Evolutionary conservation across 37 sponge, comb jelly and placozoan species (phyloP), one percentile per base, ranked within the genome.

Genomic region (Agelas oroides): DNA sequence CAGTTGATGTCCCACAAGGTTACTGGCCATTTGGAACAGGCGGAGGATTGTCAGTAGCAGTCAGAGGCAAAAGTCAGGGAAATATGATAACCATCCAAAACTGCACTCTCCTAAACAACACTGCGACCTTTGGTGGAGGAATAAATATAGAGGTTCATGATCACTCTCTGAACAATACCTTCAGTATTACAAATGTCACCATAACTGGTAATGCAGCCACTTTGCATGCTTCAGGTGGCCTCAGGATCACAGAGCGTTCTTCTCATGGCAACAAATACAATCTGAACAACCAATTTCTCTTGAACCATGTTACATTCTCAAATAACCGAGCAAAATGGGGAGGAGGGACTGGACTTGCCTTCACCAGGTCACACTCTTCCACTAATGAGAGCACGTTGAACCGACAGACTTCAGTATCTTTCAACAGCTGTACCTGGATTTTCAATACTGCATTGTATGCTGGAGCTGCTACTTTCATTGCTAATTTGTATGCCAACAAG

Each of bases 1-100:
- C 46, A 2, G 5, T 52, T 74, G 52, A 5, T 11, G 53, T 38
- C 37, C 75, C 32, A 37, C 2, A 12, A 27, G 55, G 38, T 14
- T 58, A 59, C 25, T 76, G 77, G 77, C 77, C 77, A 28, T 76
- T 76, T 80, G 81, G 81, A 8, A 40, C 15, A 68, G 81, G 81
- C 20, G 81, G 81, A 40, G 81, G 81, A 28, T 27, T 80, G 20
- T 68, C 56, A 21, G 21, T 80, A 23, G 35, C 31, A 27, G 12
- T 80, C 19, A 5, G 53, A 46, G 62, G 52, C 27, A 80, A 67
- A 14, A 68, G 38, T 54, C 21, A n/a, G 15, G 24, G 67, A 27
- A 53, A 65, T 25, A 18, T 20, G 19, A 28, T 80, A n/a, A 41
- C 27, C 12, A 63, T 80, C 56, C 35, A 18, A 21, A 41, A 67